Percentiles rank a stretch among this genome's conserved stretches.
Evolutionary conservation across 2,113 vertebrate species (phyloP).

Genomic region (Sinocyclocheilus maitianheensis): DNA sequence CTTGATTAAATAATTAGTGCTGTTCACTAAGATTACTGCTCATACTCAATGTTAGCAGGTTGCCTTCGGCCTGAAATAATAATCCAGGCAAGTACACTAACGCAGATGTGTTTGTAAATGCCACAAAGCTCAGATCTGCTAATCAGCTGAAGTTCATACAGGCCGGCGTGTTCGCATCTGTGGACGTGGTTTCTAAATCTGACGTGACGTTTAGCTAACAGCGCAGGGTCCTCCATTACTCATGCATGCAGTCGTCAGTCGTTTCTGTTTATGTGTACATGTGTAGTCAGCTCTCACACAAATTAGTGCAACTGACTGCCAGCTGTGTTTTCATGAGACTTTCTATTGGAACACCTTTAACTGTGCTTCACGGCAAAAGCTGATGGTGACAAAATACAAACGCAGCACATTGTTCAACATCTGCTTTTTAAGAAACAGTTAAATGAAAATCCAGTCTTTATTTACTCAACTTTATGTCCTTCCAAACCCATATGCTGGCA

Average conservation of each 20-base stretch:
- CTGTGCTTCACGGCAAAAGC: neutral
- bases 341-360: neutral
- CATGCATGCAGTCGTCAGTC: constrained; percentile 3
- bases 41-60: neutral
- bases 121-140: neutral
- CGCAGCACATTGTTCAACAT: neutral
- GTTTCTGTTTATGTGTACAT: constrained; percentile 24
- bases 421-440: neutral
- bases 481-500: no score
- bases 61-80: neutral
- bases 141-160: neutral
- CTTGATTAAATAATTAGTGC: neutral
- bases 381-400: neutral
- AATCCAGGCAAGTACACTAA: neutral
- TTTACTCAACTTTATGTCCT: no score
- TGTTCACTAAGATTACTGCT: neutral
- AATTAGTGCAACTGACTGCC: constrained; percentile 7
- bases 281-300: constrained; percentile 22
- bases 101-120: neutral
- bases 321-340: constrained; percentile 8
- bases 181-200: neutral
- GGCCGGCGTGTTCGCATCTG: neutral
- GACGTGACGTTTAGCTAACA: neutral
- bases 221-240: neutral
- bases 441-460: no score